Percentiles rank a stretch among this genome's conserved stretches.
Conservation (phyloP, 2,113 vertebrate genomes). For the Alouatta palliata region DNA sequence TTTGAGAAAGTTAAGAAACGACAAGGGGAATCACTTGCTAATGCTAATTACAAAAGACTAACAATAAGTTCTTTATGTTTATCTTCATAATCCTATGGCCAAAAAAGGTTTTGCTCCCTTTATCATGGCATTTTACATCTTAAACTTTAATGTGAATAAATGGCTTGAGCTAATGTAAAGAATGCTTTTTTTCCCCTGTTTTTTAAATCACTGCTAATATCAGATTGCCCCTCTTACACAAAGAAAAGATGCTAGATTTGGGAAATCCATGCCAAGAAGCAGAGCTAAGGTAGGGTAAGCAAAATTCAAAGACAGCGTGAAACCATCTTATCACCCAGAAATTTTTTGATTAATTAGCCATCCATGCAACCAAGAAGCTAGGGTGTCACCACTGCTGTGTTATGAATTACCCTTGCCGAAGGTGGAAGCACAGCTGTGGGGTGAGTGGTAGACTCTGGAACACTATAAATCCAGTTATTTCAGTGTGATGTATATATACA, state of each 20-base stretch:
- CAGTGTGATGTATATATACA: not conserved
- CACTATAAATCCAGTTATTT: not conserved
- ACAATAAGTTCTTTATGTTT: not conserved
- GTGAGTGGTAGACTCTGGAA: not conserved
- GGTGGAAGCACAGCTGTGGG: not conserved
- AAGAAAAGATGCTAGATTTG: constrained; percentile 11
- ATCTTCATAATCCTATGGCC: not conserved
- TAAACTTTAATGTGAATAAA: not conserved
- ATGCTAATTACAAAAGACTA: constrained; percentile 45
- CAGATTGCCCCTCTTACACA: not conserved
- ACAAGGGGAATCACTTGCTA: not conserved
- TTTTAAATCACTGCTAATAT: not conserved
- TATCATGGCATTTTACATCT: not conserved
- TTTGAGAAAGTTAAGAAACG: constrained; percentile 23
- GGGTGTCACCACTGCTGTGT: not conserved
- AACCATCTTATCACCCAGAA: not conserved
- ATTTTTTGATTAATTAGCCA: constrained; percentile 34
- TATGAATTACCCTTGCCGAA: not conserved
- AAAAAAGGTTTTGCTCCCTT: not conserved
- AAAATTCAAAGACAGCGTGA: not conserved
- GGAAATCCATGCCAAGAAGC: constrained; percentile 27
- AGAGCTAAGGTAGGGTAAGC: not conserved
- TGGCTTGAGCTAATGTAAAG: not conserved
- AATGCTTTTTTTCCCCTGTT: not conserved
- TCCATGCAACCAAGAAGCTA: not conserved